These are phyloP conservation scores for Sebastes nivosus DNA, from an alignment of 2,797 vertebrate genomes.

Conservation along the genomic window DNA sequence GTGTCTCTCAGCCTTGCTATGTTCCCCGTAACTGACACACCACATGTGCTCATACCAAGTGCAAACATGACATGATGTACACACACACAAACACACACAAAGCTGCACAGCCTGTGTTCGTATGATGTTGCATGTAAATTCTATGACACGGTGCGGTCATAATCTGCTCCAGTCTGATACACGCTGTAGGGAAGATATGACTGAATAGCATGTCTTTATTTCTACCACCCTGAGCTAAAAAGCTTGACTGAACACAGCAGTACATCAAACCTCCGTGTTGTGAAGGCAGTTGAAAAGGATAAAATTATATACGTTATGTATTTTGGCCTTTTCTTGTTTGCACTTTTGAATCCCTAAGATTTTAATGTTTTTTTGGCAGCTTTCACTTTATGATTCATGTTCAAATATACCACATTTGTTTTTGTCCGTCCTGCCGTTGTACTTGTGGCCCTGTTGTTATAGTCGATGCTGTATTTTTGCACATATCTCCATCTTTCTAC, in stretches of 20 bases:
- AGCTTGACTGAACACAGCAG: conserved; percentile 14
- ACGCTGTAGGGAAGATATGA: conserved; percentile 21
- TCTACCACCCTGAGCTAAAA: conserved; percentile 23
- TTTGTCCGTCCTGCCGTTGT: conserved; percentile 27
- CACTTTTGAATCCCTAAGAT: neutral
- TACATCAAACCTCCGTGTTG: neutral
- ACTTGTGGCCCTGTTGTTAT: conserved; percentile 21
- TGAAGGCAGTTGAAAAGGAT: neutral
- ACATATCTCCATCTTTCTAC: conserved; percentile 35
- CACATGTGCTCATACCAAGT: conserved; percentile 74
- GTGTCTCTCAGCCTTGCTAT: conserved; percentile 59
- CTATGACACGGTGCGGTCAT: neutral
- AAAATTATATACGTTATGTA: neutral
- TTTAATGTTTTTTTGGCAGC: neutral
- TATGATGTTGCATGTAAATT: conserved; percentile 38
- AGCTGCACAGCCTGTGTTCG: conserved; percentile 11
- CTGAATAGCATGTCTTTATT: conserved; percentile 36
- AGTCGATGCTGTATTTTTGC: conserved; percentile 33
- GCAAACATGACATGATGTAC: conserved; percentile 64
- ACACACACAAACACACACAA: conserved; percentile 28
- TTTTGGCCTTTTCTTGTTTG: neutral
- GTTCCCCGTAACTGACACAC: conserved; percentile 66
- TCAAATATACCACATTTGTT: conserved; percentile 20
- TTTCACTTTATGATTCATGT: conserved; percentile 1
- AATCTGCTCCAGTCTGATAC: neutral